Percentiles rank a stretch among this genome's conserved stretches.
These are phyloP conservation scores for Thelaira solivaga DNA, from an alignment of 2,888 invertebrate genomes.

Conservation along the genomic window DNA sequence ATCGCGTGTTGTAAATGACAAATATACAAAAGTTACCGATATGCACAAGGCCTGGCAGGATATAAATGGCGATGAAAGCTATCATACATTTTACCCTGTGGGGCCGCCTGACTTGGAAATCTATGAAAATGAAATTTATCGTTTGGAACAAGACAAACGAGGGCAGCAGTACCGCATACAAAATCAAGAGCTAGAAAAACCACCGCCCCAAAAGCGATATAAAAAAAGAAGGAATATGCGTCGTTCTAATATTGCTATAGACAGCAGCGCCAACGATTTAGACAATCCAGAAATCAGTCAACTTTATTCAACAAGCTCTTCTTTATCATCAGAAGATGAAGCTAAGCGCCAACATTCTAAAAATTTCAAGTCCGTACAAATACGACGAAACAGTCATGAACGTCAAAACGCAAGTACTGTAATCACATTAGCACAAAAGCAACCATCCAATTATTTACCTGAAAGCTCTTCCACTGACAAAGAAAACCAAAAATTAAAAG, in stretches of 20 bases:
- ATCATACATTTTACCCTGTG: constrained; percentile 12
- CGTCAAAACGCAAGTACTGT: neutral
- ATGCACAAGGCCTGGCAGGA: constrained; percentile 75
- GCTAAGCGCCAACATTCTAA: constrained; percentile 44
- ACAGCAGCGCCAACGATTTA: constrained; percentile 11
- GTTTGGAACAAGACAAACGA: constrained; percentile 17
- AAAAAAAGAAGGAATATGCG: constrained; percentile 60
- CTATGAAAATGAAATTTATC: neutral
- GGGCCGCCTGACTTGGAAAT: neutral
- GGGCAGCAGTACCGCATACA: neutral
- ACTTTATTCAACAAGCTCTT: constrained; percentile 67
- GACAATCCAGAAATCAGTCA: constrained; percentile 19
- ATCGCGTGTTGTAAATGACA: constrained; percentile 64
- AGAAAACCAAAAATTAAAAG: neutral
- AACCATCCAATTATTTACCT: neutral
- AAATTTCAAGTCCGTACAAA: neutral
- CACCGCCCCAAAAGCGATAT: constrained; percentile 33
- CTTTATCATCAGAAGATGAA: constrained; percentile 78
- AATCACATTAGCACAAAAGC: neutral
- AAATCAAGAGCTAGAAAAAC: constrained; percentile 34
- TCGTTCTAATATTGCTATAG: constrained; percentile 43
- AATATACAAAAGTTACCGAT: constrained; percentile 71
- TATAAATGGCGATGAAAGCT: constrained; percentile 67
- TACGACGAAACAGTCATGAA: constrained; percentile 24
- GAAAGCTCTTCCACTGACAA: constrained; percentile 10